Evolutionary conservation across 2,113 vertebrate genomes (phyloP), one percentile per base, ranked within the genome.

Genomic region (Sylvietta virens): DNA sequence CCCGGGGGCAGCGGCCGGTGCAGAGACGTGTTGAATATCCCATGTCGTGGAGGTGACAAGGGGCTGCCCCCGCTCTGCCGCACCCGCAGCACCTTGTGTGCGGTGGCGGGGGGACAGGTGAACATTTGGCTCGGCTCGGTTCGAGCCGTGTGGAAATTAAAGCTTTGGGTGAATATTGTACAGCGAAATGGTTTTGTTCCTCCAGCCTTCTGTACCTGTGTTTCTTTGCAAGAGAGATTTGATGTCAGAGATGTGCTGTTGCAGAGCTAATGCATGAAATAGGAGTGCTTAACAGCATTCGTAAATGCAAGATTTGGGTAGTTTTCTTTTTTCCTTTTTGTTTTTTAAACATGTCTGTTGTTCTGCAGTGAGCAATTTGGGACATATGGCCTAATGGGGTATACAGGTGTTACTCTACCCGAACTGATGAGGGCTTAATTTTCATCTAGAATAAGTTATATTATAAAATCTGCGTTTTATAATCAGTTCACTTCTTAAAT

Each of bases 321-420:
- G 7, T 48, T 45, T 76, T 22, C 2, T 5, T 8, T 26, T 21
- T 10, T 20, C 1, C 7, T 28, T 26, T 50, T 39, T 15, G 0
- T 9, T 39, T 78, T 44, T n/a, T 45, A 7, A 45, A 30, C 28
- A 16, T 23, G 7, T 13, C 1, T 22, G 56, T 79, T 26, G 6
- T 50, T 86, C 33, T 66, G 13, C 0, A 0, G 7, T 44, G 85
- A 51, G 28, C 26, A 7, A 26, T 45, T 80, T 28, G 27, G 24
- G n/a, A 51, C 0, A 0, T 26, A 1, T 6, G n/a, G 6, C n/a
- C 12, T 37, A 9, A 9, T 18, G 26, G 11, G 11, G 1, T 27
- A 1, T 28, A 23, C 14, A 26, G 3, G 23, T 23, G 31, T 85
- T 73, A 3, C 19, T 8, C 9, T 48, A 1, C 5, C 44, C 5